These are phyloP conservation scores for Furcula furcula DNA, from an alignment of 2,888 invertebrate genomes.

Conservation along the genomic window DNA sequence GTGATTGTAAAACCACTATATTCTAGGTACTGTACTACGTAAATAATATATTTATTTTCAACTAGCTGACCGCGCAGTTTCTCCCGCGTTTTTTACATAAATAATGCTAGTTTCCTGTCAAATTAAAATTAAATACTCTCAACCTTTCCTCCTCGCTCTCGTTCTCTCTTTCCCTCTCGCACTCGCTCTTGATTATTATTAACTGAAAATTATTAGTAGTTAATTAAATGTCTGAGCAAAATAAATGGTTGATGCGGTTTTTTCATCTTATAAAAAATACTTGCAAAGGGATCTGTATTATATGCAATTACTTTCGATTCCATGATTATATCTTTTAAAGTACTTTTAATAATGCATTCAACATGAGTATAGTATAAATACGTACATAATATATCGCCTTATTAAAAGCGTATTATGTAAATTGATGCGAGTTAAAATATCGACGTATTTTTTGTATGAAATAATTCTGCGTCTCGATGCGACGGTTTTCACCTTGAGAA, in stretches of 20 bases:
- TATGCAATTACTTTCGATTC: background rate
- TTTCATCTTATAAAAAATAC: too few species aligned
- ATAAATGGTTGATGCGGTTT: too few species aligned
- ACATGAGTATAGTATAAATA: background rate
- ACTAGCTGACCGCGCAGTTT: too few species aligned
- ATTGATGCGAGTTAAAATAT: constrained; percentile 10
- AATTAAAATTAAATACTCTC: too few species aligned
- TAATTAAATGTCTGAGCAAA: background rate
- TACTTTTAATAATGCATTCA: background rate
- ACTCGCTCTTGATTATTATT: too few species aligned
- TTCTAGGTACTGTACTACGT: too few species aligned
- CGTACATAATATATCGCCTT: constrained; percentile 1
- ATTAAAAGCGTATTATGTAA: constrained; percentile 14
- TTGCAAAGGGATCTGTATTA: background rate
- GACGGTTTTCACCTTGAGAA: constrained; percentile 16
- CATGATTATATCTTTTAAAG: background rate
- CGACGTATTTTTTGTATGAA: constrained; percentile 11
- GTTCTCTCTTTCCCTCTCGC: too few species aligned
- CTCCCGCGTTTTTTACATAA: too few species aligned
- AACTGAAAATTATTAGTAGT: constrained; percentile 1
- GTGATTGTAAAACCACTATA: too few species aligned
- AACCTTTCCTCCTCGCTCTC: too few species aligned
- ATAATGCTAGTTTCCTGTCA: too few species aligned
- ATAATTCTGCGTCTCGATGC: constrained; percentile 7
- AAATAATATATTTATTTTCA: too few species aligned